Evolutionary conservation across 2,888 invertebrate species (phyloP).

Genomic region (Agriotes lineatus): DNA sequence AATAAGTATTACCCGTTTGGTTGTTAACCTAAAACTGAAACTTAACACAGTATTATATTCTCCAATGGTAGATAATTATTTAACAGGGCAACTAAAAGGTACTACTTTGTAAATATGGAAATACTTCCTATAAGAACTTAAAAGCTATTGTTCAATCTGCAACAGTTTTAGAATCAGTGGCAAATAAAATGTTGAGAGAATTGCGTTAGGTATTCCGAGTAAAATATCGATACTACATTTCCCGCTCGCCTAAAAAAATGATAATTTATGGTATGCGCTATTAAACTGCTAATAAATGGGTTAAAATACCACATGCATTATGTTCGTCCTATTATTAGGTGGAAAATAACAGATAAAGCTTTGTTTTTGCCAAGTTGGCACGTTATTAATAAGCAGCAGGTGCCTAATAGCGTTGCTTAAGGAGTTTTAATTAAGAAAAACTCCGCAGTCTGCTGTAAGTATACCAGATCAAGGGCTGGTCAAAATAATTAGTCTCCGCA

Average conservation of each 20-base stretch:
- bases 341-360: slow-evolving; percentile 35
- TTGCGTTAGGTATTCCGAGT: too few species aligned
- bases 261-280: background rate
- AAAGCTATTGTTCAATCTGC: too few species aligned
- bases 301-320: slow-evolving; percentile 40
- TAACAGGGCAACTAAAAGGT: too few species aligned
- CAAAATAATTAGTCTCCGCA: slow-evolving; percentile 43
- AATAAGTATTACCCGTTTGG: too few species aligned
- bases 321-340: slow-evolving; percentile 40
- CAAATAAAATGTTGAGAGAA: too few species aligned
- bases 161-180: too few species aligned
- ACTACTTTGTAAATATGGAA: too few species aligned
- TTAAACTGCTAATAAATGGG: slow-evolving; percentile 10
- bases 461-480: slow-evolving; percentile 37
- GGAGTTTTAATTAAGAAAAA: slow-evolving; percentile 41
- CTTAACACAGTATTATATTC: too few species aligned
- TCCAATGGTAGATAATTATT: too few species aligned
- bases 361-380: slow-evolving; percentile 43
- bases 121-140: too few species aligned
- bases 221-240: too few species aligned
- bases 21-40: too few species aligned
- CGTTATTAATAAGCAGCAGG: slow-evolving; percentile 44
- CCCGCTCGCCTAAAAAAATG: background rate
- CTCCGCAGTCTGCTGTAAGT: slow-evolving; percentile 25
- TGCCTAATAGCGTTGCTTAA: slow-evolving; percentile 40